Base-by-base conservation (phyloP, 1,140 invertebrate genomes). In the Carcinoscorpius rotundicauda region DNA sequence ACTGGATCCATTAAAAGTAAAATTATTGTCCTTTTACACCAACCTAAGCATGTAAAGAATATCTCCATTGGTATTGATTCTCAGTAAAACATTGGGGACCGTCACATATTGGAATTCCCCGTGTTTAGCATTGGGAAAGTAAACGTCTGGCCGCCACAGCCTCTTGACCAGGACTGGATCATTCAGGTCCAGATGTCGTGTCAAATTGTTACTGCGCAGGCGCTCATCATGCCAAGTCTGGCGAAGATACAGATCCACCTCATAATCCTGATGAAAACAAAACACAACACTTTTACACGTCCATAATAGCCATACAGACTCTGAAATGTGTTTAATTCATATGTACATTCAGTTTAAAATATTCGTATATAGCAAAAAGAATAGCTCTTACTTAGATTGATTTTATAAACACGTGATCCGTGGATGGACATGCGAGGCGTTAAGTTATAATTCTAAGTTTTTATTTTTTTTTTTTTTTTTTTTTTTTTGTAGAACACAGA, bases 211-310 rank as follows among this genome's bases (percentile, higher is more conserved):
- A 11, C 51, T 61, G n/a, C 49, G 5, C 5, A 84, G 72, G 51
- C 82, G 70, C 58, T 77, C 75, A 67, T 84, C 82, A 52, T 77
- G 67, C 82, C 82, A 83, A 51, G 77, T 77, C 71, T 83, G 79
- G 56, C 81, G 72, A 4, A 84, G 74, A 71, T 83, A 84, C 66
- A 83, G 72, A 68, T 82, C 82, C 58, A 83, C 79, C 67, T 82
- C 78, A 71, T 83, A 84, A 68, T 84, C 82, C 82, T 83, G 58
- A 5, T 29, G n/a, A 9, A 60, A 3, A 29, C 29, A 29, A 65
- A 55, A 70, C 66, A 29, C 29, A 29, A 29, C 29, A 29, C 29
- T 29, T 29, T 29, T 29, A 29, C 29, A 29, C 29, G 29, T 29
- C 29, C 29, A 29, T 29, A 29, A 29, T 29, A 29, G 29, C 29